These are phyloP conservation scores for Mythimna ferrago DNA, from an alignment of 2,888 invertebrate species.

Conservation along the genomic window DNA sequence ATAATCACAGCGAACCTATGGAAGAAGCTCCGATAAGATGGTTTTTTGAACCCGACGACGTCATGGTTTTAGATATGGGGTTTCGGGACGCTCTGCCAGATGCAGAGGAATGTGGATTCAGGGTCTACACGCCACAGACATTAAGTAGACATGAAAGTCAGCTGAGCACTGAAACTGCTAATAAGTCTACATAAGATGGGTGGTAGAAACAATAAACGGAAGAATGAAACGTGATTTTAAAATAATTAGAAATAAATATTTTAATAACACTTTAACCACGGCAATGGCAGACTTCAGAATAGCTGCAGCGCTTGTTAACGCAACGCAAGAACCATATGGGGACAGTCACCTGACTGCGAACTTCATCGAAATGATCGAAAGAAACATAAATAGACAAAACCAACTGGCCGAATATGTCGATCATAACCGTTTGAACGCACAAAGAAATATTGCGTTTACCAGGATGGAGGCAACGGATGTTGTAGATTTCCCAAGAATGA, in stretches of 20 bases:
- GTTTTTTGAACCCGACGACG: slow-evolving; percentile 38
- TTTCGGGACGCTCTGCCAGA: slow-evolving; percentile 41
- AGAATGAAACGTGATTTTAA: slow-evolving; percentile 39
- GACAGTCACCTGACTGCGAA: slow-evolving; percentile 28
- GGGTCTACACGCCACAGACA: slow-evolving; percentile 37
- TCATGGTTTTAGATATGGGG: slow-evolving; percentile 49
- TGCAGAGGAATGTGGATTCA: slow-evolving; percentile 40
- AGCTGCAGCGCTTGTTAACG: slow-evolving; percentile 45
- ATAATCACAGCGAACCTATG: slow-evolving; percentile 19
- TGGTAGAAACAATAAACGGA: slow-evolving; percentile 45
- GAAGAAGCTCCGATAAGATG: slow-evolving; percentile 37
- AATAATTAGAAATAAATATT: slow-evolving; percentile 29
- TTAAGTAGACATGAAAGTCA: slow-evolving; percentile 33
- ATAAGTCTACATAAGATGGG: slow-evolving; percentile 49
- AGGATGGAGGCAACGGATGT: slow-evolving; percentile 23
- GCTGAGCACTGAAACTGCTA: slow-evolving; percentile 37
- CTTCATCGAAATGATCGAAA: slow-evolving; percentile 26
- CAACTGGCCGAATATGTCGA: slow-evolving; percentile 30
- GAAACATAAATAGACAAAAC: slow-evolving; percentile 31
- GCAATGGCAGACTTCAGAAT: slow-evolving; percentile 37
- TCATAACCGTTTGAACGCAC: slow-evolving; percentile 16
- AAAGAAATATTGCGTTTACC: slow-evolving; percentile 22
- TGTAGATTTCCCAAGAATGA: slow-evolving; percentile 27
- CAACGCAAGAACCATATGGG: slow-evolving; percentile 24
- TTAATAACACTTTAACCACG: slow-evolving; percentile 31